Evolutionary conservation across 2,113 vertebrate species (phyloP), one percentile per base, ranked within the genome.

Genomic region (Arvicanthis niloticus): DNA sequence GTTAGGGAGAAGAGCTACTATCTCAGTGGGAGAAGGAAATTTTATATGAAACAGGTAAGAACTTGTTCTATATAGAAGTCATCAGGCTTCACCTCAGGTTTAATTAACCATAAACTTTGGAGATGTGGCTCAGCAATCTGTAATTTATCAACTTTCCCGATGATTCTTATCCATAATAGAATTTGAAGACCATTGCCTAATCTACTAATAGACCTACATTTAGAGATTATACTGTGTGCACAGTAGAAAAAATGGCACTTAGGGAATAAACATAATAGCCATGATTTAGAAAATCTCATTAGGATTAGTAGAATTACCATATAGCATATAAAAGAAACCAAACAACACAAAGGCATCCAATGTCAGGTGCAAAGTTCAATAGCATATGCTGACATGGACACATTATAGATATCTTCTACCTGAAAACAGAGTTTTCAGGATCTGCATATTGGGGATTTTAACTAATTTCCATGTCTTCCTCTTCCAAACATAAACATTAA

Each of bases 161-260:
- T 88, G 37, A 95, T 95, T 94, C 42, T 58, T 31, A 76, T 95
- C 29, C 48, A 65, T 91, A 19, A 31, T 82, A 80, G 62, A 91
- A 45, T 89, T 95, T 88, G 76, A 91, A 88, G 62, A 95, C 31
- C 73, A 73, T 34, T 45, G 19, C 60, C n/a, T 87, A 93, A 93
- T 60, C 60, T 91, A 70, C 86, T 26, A 86, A 72, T 77, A 78
- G 62, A 60, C 29, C 24, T 85, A 42, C 37, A 88, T 78, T 73
- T 92, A 73, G 90, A 31, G 68, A 94, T 29, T 90, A n/a, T 24
- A 17, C 72, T 90, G 85, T 51, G 16, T 77, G 9, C 24, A 81
- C 80, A 4, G 34, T 34, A 78, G n/a, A 94, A 91, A 97, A 62
- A 31, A 96, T 24, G 45, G 34, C 22, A 93, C 26, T 89, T 48